Conservation (phyloP, 37 sponge, comb jelly and placozoan genomes). For the Spongilla lacustris region DNA sequence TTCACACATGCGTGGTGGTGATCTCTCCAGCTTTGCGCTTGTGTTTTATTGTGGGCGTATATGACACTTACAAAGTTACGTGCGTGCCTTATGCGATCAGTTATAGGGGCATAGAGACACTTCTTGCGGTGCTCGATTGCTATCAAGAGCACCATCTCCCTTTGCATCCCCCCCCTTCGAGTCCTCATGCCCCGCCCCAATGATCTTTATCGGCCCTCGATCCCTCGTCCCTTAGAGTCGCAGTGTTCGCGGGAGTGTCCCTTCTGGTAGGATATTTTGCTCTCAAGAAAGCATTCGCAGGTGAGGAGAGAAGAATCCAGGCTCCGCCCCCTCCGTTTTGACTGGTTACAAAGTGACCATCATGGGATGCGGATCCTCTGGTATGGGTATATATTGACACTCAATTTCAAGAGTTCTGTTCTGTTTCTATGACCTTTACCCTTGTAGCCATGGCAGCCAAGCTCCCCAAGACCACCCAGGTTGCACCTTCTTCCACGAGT, state of each 20-base stretch:
- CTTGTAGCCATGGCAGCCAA: constrained; percentile 22
- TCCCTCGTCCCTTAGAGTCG: constrained; percentile 35
- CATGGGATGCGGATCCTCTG: constrained; percentile 1
- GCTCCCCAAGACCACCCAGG: not conserved
- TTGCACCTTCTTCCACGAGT: not conserved
- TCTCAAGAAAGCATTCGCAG: constrained; percentile 56
- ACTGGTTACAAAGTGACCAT: not conserved
- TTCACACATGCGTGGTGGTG: too few relatives aligned
- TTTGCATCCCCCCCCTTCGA: not conserved
- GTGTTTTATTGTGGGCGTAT: too few relatives aligned
- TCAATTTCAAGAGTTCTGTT: not conserved
- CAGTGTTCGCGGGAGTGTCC: constrained; percentile 69
- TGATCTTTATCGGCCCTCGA: not conserved
- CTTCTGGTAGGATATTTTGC: constrained; percentile 69
- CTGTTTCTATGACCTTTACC: not conserved
- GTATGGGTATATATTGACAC: not conserved
- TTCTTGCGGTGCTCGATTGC: too few relatives aligned
- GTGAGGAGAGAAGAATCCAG: constrained; percentile 21
- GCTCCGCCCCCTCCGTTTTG: not conserved
- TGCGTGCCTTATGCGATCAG: too few relatives aligned
- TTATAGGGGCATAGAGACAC: too few relatives aligned
- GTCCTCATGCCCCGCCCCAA: not conserved
- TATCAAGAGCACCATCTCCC: too few relatives aligned
- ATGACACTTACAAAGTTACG: too few relatives aligned
- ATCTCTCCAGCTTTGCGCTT: too few relatives aligned